Evolutionary conservation across 2,797 vertebrate species (phyloP), one percentile per base, ranked within the genome.

Genomic region (Peromyscus eremicus): DNA sequence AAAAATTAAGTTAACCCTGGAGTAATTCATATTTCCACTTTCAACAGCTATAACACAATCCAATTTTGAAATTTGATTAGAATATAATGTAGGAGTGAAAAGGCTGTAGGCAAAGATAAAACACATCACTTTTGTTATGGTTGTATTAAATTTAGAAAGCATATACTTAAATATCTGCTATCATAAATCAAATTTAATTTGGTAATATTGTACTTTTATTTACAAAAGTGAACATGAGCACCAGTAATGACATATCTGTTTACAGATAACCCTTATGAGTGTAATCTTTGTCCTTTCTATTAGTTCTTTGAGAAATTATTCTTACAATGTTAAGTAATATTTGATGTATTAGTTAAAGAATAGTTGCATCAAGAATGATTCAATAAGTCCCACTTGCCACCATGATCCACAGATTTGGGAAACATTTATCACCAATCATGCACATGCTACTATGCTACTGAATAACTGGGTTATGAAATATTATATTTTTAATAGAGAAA

Each of bases 391-490:
- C 76, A 46, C n/a, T n/a, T 5, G 84, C 96, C 66, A 91, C 96
- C 21, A 49, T 97, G 62, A 93, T 96, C 76, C 96, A 97, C 60
- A 9, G 25, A 34, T 95, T 96, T 91, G 94, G 96, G 23, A 97
- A 85, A 25, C 80, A 95, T 29, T 66, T 96, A 43, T 93, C 96
- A 52, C 81, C 73, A 55, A 0, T 96, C 13, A 43, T 97, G 17
- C 94, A 96, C 12, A 96, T 70, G 17, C 75, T 97, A 25, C 46
- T 81, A 27, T 13, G 37, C 11, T 91, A 6, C 29, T 80, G 8
- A 89, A 91, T 0, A 2, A 29, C 1, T 82, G 27, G 1, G 2
- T 88, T 81, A 90, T 76, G 1, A 80, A 81, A 21, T 37, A 76
- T 9, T 49, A 5, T 89, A 27, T 57, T 89, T 83, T 94, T 40